Conservation (phyloP, 1,140 invertebrate genomes). For the Camponotus vicinus region DNA sequence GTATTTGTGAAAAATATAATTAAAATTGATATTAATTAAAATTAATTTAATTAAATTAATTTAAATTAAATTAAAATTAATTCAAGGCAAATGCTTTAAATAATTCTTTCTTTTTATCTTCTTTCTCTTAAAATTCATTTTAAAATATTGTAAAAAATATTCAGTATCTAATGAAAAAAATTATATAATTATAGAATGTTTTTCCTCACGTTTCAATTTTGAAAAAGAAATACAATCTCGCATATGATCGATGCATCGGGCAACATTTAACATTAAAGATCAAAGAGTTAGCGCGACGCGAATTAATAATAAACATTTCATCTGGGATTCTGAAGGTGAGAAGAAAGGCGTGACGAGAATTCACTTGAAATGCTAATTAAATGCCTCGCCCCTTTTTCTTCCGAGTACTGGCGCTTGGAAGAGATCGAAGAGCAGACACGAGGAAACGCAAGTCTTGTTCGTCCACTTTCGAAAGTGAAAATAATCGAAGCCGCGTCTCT, state of each 20-base stretch:
- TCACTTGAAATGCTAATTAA: slow-evolving; percentile 81
- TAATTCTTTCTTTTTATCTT: background rate
- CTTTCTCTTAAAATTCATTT: background rate
- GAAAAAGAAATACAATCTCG: slow-evolving; percentile 8
- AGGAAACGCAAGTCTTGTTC: slow-evolving; percentile 2
- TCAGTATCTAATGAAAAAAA: background rate
- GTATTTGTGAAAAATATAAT: too few relatives aligned
- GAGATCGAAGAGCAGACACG: background rate
- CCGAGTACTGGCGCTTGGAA: slow-evolving; percentile 49
- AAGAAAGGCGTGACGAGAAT: slow-evolving; percentile 72
- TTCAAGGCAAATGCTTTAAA: background rate
- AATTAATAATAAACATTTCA: slow-evolving; percentile 57
- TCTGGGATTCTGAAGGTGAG: slow-evolving; percentile 8
- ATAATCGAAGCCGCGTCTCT: slow-evolving; percentile 35
- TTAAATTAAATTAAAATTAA: background rate
- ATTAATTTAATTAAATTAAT: too few relatives aligned
- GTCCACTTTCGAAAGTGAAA: slow-evolving; percentile 72
- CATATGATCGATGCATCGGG: background rate
- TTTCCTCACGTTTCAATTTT: background rate
- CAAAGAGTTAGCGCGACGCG: slow-evolving; percentile 23
- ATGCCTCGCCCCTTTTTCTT: slow-evolving; percentile 72
- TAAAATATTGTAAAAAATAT: background rate
- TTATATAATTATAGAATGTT: background rate
- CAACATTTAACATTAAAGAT: slow-evolving; percentile 28
- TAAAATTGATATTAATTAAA: background rate